These are phyloP conservation scores for Folsomia candida DNA, from an alignment of 2,888 invertebrate species.

Conservation along the genomic window DNA sequence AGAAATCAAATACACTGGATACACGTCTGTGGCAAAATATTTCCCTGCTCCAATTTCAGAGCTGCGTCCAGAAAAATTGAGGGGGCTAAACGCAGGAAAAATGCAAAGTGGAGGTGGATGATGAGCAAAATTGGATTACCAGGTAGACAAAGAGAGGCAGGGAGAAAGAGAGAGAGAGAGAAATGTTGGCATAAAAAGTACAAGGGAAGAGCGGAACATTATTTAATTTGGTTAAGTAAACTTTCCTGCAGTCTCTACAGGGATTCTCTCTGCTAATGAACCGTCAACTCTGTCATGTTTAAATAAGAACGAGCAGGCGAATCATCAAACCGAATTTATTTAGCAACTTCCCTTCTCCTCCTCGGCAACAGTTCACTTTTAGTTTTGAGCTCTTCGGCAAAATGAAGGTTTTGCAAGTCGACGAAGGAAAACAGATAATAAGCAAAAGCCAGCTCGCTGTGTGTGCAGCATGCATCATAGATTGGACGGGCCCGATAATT, in stretches of 20 bases:
- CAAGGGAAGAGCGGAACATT: background rate
- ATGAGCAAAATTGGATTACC: no score
- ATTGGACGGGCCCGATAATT: background rate
- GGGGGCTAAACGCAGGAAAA: no score
- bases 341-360: background rate
- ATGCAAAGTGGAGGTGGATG: no score
- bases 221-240: conserved; percentile 15
- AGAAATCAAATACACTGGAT: no score
- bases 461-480: background rate
- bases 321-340: background rate
- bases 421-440: no score
- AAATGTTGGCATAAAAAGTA: no score
- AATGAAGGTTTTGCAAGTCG: background rate
- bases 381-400: background rate
- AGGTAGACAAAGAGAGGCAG: no score
- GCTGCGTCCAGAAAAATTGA: no score
- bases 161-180: no score
- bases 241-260: background rate
- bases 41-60: no score
- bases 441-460: background rate
- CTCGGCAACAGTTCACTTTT: background rate
- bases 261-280: background rate
- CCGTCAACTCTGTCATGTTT: background rate
- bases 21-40: no score
- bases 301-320: background rate